A percentile compares a stretch with the other conserved stretches of the same genome.
phyloP scores from a whole-genome alignment of 2,797 vertebrate genomes.

The Menidia menidia region DNA sequence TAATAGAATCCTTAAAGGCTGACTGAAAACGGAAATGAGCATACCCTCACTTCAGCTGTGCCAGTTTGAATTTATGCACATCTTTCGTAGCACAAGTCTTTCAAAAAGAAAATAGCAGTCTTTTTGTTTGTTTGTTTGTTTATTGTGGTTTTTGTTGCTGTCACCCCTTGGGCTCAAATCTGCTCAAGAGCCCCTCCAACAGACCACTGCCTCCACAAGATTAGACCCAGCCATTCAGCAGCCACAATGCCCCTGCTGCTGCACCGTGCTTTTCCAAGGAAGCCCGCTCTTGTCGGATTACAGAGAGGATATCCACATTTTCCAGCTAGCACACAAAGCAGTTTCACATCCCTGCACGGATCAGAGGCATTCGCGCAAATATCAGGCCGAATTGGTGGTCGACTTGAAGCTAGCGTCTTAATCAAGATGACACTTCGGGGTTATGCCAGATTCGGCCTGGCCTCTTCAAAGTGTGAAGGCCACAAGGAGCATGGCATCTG shows the following conservation, averaged over 20 bases:
- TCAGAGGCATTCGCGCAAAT: slow-evolving; percentile 35
- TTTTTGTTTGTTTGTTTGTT: slow-evolving; percentile 8
- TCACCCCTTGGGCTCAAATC: slow-evolving; percentile 66
- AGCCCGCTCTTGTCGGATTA: slow-evolving; percentile 72
- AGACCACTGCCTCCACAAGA: slow-evolving; percentile 72
- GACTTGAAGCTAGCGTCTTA: slow-evolving; percentile 62
- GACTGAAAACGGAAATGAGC: slow-evolving; percentile 57
- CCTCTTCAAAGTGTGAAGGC: slow-evolving; percentile 73
- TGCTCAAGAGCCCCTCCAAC: slow-evolving; percentile 67
- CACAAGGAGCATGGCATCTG: slow-evolving; percentile 75
- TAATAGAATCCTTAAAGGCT: slow-evolving; percentile 36
- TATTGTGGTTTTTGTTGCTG: slow-evolving; percentile 44
- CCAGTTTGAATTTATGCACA: slow-evolving; percentile 55
- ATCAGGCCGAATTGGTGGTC: slow-evolving; percentile 52
- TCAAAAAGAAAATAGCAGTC: slow-evolving; percentile 33
- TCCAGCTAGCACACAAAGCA: slow-evolving; percentile 45
- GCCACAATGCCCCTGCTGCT: slow-evolving; percentile 66
- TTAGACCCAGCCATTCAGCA: slow-evolving; percentile 72
- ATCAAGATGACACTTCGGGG: slow-evolving; percentile 80
- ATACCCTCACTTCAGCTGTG: slow-evolving; percentile 39
- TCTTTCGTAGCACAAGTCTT: slow-evolving; percentile 50
- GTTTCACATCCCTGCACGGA: slow-evolving; percentile 11
- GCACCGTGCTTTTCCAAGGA: slow-evolving; percentile 68
- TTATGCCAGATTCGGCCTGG: slow-evolving; percentile 72
- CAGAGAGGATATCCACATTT: slow-evolving; percentile 55